phyloP scores from a whole-genome alignment of 2,888 invertebrate genomes.

The Idaea dimidiata region DNA sequence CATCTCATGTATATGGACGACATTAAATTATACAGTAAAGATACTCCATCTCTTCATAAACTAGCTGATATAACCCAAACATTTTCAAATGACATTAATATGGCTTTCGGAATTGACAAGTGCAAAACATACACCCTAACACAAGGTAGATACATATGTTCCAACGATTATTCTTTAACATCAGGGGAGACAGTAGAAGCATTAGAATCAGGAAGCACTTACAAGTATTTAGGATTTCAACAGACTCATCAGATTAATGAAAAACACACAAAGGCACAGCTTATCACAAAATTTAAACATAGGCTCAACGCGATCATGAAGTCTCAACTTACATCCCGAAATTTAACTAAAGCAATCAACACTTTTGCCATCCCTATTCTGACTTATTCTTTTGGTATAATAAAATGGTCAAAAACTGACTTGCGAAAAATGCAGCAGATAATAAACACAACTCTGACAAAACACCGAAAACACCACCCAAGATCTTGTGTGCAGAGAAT shows the following conservation, averaged over 20 bases:
- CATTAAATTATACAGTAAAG: constrained; percentile 6
- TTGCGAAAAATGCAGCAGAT: constrained; percentile 11
- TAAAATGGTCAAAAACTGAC: constrained; percentile 11
- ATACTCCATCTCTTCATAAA: background rate
- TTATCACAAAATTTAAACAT: background rate
- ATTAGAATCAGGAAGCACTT: background rate
- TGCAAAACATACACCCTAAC: constrained; percentile 8
- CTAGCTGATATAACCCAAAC: constrained; percentile 13
- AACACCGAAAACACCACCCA: constrained; percentile 13
- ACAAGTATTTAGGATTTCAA: constrained; percentile 7
- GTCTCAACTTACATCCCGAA: constrained; percentile 2
- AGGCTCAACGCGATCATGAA: background rate
- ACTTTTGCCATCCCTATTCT: constrained; percentile 12
- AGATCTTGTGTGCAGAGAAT: constrained; percentile 5
- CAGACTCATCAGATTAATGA: constrained; percentile 2
- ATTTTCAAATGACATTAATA: constrained; percentile 9
- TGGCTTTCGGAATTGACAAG: constrained; percentile 15
- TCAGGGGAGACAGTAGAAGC: background rate
- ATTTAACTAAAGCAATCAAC: constrained; percentile 12
- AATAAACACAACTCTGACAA: constrained; percentile 11
- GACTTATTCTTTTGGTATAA: constrained; percentile 11
- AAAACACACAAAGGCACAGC: constrained; percentile 2
- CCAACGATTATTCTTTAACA: background rate
- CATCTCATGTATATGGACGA: background rate
- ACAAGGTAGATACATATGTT: too few relatives aligned